A percentile compares a stretch with the other conserved stretches of the same genome.
Evolutionary conservation across 1,140 invertebrate genomes (phyloP).

Genomic region (Eupeodes corollae): DNA sequence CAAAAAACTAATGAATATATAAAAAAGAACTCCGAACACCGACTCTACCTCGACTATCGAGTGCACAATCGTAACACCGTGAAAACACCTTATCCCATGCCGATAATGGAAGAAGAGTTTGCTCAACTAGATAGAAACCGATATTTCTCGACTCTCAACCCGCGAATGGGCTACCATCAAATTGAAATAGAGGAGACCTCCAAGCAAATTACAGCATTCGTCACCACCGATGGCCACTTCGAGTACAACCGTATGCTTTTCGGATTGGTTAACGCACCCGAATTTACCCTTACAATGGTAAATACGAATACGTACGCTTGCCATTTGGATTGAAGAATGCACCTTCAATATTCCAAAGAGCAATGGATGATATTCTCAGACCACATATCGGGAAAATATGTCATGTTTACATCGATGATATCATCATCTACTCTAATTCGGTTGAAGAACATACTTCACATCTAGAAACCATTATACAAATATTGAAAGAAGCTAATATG

Average conservation of each 20-base stretch:
- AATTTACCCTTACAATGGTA: too few relatives aligned
- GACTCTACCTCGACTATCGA: slow-evolving; percentile 14
- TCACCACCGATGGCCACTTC: slow-evolving; percentile 19
- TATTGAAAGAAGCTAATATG: too few relatives aligned
- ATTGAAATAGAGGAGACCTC: slow-evolving; percentile 30
- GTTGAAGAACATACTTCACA: too few relatives aligned
- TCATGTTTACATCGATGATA: too few relatives aligned
- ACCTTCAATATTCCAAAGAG: too few relatives aligned
- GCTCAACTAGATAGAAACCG: slow-evolving; percentile 27
- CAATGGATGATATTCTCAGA: too few relatives aligned
- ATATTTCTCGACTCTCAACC: slow-evolving; percentile 38
- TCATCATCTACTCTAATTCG: too few relatives aligned
- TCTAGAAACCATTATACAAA: too few relatives aligned
- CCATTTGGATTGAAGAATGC: too few relatives aligned
- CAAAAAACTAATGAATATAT: too few relatives aligned
- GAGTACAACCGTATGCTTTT: slow-evolving; percentile 18
- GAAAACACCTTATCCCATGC: slow-evolving; percentile 41
- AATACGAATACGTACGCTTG: too few relatives aligned
- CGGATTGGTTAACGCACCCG: slow-evolving; percentile 17
- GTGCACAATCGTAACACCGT: slow-evolving; percentile 32
- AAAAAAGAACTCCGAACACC: slow-evolving; percentile 8
- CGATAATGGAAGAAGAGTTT: slow-evolving; percentile 37
- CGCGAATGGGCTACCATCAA: slow-evolving; percentile 41
- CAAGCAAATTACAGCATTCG: slow-evolving; percentile 37
- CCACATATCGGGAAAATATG: too few relatives aligned